These are phyloP conservation scores for Idaea straminata DNA, from an alignment of 2,888 invertebrate genomes.

Conservation along the genomic window DNA sequence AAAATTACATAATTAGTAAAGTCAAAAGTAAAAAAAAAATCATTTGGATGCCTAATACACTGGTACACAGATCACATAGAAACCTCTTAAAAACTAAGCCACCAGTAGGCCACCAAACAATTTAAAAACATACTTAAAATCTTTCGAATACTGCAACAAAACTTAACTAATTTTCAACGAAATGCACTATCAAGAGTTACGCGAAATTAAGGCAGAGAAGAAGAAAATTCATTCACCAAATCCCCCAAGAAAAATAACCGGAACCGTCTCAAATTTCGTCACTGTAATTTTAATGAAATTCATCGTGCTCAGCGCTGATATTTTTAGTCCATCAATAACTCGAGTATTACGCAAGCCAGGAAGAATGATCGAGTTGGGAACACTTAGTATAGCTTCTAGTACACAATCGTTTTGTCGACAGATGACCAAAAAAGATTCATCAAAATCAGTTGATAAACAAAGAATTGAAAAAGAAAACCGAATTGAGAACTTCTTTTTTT, in stretches of 20 bases:
- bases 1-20: too few relatives aligned
- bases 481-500: too few relatives aligned
- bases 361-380: conserved; percentile 1
- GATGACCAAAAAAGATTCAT: too few relatives aligned
- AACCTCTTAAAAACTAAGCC: too few relatives aligned
- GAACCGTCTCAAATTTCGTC: conserved; percentile 15
- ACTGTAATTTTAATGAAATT: conserved; percentile 21
- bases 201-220: conserved; percentile 3
- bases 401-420: not conserved
- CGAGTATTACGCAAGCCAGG: not conserved
- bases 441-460: too few relatives aligned
- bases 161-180: conserved; percentile 5
- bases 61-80: too few relatives aligned
- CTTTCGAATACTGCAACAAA: conserved; percentile 1
- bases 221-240: conserved; percentile 15
- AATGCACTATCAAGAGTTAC: conserved; percentile 7
- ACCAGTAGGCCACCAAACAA: not conserved
- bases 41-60: too few relatives aligned
- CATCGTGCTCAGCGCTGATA: conserved; percentile 17
- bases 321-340: conserved; percentile 32
- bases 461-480: too few relatives aligned
- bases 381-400: not conserved
- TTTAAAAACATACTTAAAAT: not conserved
- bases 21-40: too few relatives aligned
- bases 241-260: conserved; percentile 15